Percentiles rank a stretch among this genome's conserved stretches.
Evolutionary conservation across 2,113 vertebrate genomes (phyloP).

Genomic region (Cynoglossus semilaevis): DNA sequence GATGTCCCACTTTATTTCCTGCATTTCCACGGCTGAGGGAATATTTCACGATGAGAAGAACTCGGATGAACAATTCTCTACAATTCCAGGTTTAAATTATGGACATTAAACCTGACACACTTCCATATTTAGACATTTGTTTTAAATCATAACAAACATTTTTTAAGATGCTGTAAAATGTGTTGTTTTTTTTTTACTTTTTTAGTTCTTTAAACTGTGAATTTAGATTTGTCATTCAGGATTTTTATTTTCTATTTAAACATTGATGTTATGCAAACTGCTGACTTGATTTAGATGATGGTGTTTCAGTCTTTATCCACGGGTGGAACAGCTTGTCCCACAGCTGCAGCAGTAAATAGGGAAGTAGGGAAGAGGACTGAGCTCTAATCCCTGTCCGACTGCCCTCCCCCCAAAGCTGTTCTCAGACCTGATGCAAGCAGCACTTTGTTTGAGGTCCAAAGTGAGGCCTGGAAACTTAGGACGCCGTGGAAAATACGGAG

Average conservation of each 20-base stretch:
- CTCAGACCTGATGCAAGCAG: slow-evolving; percentile 29
- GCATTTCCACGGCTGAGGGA: neutral
- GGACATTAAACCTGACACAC: too few species aligned
- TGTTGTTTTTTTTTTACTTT: too few species aligned
- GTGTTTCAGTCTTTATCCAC: neutral
- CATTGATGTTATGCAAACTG: neutral
- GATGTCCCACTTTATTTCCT: slow-evolving; percentile 2
- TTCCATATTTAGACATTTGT: neutral
- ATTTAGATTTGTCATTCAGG: neutral
- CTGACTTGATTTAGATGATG: slow-evolving; percentile 8
- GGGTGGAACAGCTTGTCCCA: slow-evolving; percentile 41
- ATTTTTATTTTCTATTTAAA: neutral
- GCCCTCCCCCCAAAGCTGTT: slow-evolving; percentile 38
- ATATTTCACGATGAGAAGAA: neutral
- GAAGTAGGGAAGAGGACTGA: slow-evolving; percentile 73
- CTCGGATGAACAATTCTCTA: too few species aligned
- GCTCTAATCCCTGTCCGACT: slow-evolving; percentile 62
- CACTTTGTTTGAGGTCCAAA: slow-evolving; percentile 13
- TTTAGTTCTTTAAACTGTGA: neutral
- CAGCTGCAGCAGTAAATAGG: slow-evolving; percentile 67
- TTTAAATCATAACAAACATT: neutral
- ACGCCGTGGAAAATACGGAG: slow-evolving; percentile 9
- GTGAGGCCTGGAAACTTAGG: slow-evolving; percentile 1
- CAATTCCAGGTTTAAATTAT: too few species aligned
- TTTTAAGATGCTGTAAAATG: neutral